Conservation (phyloP, 2,797 vertebrate species). For the Spizella passerina region DNA sequence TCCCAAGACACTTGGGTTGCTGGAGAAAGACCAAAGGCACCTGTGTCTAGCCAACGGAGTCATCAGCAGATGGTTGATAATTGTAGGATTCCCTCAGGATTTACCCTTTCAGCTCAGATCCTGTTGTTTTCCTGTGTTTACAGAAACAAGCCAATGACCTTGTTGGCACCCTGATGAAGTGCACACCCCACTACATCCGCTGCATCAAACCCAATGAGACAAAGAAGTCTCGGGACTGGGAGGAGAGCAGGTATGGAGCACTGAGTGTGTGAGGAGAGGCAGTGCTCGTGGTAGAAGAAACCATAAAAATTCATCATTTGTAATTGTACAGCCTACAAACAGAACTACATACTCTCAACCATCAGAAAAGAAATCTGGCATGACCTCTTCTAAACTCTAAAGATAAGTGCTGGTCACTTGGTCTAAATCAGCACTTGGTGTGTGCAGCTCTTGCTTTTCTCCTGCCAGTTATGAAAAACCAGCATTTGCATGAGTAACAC, state of each 20-base stretch:
- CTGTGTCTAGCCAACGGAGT: not conserved
- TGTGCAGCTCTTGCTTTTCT: not conserved
- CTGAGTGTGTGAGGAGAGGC: not conserved
- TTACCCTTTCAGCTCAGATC: not conserved
- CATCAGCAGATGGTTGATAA: not conserved
- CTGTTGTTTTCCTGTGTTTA: not conserved
- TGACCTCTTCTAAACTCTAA: not conserved
- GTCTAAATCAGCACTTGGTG: not conserved
- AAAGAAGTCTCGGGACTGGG: conserved; percentile 96
- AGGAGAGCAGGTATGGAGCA: conserved; percentile 90
- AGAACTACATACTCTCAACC: not conserved
- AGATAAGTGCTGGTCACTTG: not conserved
- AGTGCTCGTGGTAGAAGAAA: not conserved
- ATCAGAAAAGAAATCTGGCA: not conserved
- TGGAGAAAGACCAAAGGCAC: not conserved
- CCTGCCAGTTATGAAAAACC: not conserved
- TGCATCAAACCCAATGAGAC: conserved; percentile 99
- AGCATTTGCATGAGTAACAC: not conserved
- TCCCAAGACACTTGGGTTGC: not conserved
- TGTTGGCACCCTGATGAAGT: conserved; percentile 97
- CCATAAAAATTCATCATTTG: not conserved
- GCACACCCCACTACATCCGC: conserved; percentile 97
- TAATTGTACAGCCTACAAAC: not conserved
- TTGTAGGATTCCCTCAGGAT: not conserved
- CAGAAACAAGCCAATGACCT: conserved; percentile 98